Evolutionary conservation across 2,113 vertebrate species (phyloP).

Genomic region (Pyrgilauda ruficollis): DNA sequence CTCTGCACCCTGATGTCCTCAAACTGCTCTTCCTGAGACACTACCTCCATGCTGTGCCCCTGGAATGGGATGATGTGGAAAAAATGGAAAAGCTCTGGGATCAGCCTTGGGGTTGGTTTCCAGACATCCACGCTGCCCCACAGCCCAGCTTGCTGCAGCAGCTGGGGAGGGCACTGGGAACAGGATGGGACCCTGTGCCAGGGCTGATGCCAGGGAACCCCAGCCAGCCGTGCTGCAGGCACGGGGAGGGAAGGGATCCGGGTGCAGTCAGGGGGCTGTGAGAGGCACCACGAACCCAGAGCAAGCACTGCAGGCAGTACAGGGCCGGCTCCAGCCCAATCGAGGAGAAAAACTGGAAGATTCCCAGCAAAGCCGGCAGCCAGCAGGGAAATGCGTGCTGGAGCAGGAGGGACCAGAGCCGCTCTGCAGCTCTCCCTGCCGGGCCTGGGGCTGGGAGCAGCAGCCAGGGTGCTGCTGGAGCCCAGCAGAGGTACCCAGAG

Average conservation of each 20-base stretch:
- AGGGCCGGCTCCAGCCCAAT: neutral
- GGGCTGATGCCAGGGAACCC: neutral
- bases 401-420: neutral
- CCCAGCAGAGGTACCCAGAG: neutral
- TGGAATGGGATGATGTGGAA: accelerated
- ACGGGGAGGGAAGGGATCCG: accelerated
- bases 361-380: neutral
- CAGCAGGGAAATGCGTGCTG: neutral
- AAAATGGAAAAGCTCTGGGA: neutral
- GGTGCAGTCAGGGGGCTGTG: neutral
- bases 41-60: neutral
- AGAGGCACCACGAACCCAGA: neutral
- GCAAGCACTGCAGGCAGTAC: neutral
- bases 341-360: neutral
- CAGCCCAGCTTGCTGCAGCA: neutral
- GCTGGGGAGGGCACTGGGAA: neutral
- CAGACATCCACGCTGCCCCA: accelerated
- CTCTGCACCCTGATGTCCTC: neutral
- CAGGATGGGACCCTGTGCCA: neutral
- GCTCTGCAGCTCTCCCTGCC: neutral
- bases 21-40: neutral
- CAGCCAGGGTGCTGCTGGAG: neutral
- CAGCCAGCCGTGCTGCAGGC: neutral
- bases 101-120: neutral
- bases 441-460: neutral